Base-by-base conservation (phyloP, 2,888 invertebrate genomes). In the Unio delphinus region DNA sequence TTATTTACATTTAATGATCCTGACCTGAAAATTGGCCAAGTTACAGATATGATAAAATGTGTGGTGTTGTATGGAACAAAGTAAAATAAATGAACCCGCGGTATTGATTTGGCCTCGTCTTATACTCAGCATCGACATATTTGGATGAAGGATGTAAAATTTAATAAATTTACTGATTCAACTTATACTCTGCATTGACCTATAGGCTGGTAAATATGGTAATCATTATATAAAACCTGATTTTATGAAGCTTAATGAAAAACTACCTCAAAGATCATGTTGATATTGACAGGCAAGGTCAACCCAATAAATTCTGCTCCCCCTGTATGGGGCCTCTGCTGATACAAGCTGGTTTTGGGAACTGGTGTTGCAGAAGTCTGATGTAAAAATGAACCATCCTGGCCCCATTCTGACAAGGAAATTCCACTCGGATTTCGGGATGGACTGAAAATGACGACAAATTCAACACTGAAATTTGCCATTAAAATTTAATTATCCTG, bases 211-310 rank as follows among this genome's bases (percentile, higher is more conserved):
- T 30, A 30, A 30, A 30, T 30, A 30, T 6, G 30, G 55, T 23
- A 57, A 62, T 64, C 64, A 74, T n/a, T 58, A 69, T 20, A 45
- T 8, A n/a, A 45, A 45, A 11, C 11, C 45, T 11, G 45, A 45
- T 45, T 45, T 45, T 2, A 45, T 45, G 45, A 45, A 15, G 45
- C 45, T 11, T 45, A 45, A 45, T 45, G 45, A 58, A 23, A 15
- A 28, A 64, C 28, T 89, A 92, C 92, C 61, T 93, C 93, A 90
- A 95, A 95, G 70, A 95, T 91, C 84, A 93, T 93, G 73, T 91
- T 90, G 58, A 95, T 91, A 84, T 92, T 93, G 68, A 92, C 91
- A 11, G 95, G 95, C 79, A 95, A 91, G 86, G 94, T 93, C 70
- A 95, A 93, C 30, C 95, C 95, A 91, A 94, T 74, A 75, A 87